Evolutionary conservation across 2,113 vertebrate genomes (phyloP), one percentile per base, ranked within the genome.

Genomic region (Neomonachus schauinslandi): DNA sequence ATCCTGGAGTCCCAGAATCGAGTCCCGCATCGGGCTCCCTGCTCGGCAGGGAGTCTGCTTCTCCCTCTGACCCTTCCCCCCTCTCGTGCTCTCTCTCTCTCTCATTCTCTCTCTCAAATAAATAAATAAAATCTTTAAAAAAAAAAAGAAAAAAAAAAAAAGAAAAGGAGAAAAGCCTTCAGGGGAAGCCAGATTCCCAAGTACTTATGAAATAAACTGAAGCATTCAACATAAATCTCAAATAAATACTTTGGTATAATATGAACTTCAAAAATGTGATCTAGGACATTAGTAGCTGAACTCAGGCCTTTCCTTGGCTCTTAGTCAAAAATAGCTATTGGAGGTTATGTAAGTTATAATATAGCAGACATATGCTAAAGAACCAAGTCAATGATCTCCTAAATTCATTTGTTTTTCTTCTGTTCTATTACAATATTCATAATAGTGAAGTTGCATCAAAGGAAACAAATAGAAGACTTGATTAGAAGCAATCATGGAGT

Each of bases 341-440:
- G 7, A 89, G 2, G 19, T n/a, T 90, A 72, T 31, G 26, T 31
- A 76, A 86, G 21, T 82, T 83, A 79, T 6, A 42, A 61, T 59
- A 39, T 74, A 83, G n/a, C 42, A 74, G 28, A 72, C 4, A 49
- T 28, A 71, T 26, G 63, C 55, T 88, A 85, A 72, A 89, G 24
- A 74, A 14, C 3, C 36, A 14, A 53, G 59, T 67, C 67, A 81
- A 63, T 63, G 2, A 53, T 72, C 10, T 71, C 7, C 71, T 96
- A 89, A 86, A 94, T 89, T 89, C 3, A 71, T 63, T 95, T 83
- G 10, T n/a, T 80, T 80, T 94, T 84, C 16, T 49, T 88, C 91
- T 77, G 33, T 82, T 76, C 21, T 80, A 63, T 76, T 71, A 63
- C 33, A 63, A 53, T 31, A 93, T 63, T 90, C 51, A 59, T 59